Evolutionary conservation across 2,888 invertebrate species (phyloP).

Genomic region (Hydraecia micacea): DNA sequence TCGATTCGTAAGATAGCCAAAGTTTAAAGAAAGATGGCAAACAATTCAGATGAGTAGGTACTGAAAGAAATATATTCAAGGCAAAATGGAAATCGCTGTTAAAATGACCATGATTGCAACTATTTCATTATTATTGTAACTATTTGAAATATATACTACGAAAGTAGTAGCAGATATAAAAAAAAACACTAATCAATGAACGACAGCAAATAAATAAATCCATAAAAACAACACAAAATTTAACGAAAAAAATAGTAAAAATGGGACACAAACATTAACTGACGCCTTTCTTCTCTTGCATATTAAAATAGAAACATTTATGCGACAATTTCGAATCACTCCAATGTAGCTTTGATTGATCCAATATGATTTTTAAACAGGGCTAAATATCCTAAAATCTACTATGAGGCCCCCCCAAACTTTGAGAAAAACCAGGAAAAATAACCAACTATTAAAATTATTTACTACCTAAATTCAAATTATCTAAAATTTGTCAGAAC

Average conservation of each 20-base stretch:
- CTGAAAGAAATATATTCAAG: neutral
- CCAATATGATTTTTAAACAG: neutral
- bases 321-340: neutral
- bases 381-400: neutral
- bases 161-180: neutral
- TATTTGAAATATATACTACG: neutral
- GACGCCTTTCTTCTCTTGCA: neutral
- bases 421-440: neutral
- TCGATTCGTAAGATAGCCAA: constrained; percentile 5
- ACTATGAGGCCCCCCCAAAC: neutral
- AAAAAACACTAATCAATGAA: neutral
- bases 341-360: neutral
- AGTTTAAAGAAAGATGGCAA: neutral
- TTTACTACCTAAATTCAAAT: too few species aligned
- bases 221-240: neutral
- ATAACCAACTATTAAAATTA: neutral
- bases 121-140: neutral
- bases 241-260: neutral
- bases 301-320: neutral
- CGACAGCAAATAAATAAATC: neutral
- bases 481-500: too few species aligned
- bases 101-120: neutral
- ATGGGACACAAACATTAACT: neutral
- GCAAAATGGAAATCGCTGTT: neutral
- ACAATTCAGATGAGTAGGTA: neutral